Evolutionary conservation across 2,888 invertebrate genomes (phyloP), one percentile per base, ranked within the genome.

Genomic region (Seira ritae): DNA sequence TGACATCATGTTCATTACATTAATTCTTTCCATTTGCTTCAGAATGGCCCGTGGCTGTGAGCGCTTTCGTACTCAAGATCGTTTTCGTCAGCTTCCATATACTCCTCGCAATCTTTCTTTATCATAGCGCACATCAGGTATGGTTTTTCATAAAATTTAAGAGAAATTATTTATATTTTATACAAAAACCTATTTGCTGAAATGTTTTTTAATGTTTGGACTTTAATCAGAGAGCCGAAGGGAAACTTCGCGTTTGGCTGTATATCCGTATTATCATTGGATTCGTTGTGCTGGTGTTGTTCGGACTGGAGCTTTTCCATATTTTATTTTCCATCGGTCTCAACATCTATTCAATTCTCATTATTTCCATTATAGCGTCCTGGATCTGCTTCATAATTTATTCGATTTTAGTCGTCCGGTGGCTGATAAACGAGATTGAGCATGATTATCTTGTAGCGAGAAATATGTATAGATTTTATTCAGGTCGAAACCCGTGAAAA

Each of bases 341-440:
- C 60, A 77, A 82, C 62, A 37, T 85, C 19, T 85, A 85, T 66
- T 78, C 85, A 19, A 81, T 85, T 60, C 65, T 85, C 46, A 68
- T 85, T 6, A 81, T 85, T 31, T 78, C 76, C 24, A 77, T 85
- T 20, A 81, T 81, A 20, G 81, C 73, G 6, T 82, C 85, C 12
- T 85, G 85, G 85, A 71, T 78, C 19, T 85, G 79, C 20, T 85
- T 85, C 22, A 85, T 85, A n/a, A 75, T 85, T 15, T 85, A 85
- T 46, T 85, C 85, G 4, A 17, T 85, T 23, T 19, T 85, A 2
- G 78, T 85, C 17, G 85, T 78, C 0, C 73, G 85, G 31, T 82
- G 81, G 85, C 73, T 85, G 37, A 79, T 85, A 74, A 81, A 82
- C 50, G 85, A 85, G 24, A 85, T 85, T 31, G 37, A 75, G n/a